phyloP scores from a whole-genome alignment of 2,113 vertebrate genomes.

The Nesoenas mayeri region DNA sequence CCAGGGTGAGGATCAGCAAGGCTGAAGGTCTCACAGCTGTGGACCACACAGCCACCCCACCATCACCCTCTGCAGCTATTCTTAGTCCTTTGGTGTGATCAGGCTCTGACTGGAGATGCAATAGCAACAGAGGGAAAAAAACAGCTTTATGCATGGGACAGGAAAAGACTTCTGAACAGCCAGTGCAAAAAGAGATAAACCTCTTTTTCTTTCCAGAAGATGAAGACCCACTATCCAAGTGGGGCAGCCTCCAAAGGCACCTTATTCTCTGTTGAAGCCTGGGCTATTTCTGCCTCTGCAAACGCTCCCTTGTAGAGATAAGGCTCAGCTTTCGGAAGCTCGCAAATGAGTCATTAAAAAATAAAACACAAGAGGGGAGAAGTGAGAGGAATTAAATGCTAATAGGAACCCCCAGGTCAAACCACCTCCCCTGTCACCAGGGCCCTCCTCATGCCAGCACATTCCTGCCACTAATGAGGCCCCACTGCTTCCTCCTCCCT shows the following conservation, averaged over 20 bases:
- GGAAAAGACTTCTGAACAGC: neutral
- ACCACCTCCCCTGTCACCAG: neutral
- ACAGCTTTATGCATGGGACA: neutral
- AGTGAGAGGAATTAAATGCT: constrained; percentile 27
- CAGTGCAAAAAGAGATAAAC: neutral
- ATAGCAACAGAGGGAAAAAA: neutral
- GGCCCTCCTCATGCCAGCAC: constrained; percentile 23
- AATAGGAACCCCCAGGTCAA: constrained; percentile 35
- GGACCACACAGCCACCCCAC: neutral
- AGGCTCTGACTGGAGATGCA: neutral
- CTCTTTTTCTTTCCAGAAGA: neutral
- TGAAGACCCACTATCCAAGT: neutral
- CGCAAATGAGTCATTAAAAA: neutral
- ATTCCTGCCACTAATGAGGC: constrained; percentile 49
- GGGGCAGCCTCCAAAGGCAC: neutral
- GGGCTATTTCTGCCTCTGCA: neutral
- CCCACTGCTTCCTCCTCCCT: constrained; percentile 44
- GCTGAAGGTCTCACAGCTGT: neutral
- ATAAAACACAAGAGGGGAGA: neutral
- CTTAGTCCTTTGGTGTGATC: neutral
- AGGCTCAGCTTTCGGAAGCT: neutral
- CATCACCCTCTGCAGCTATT: neutral
- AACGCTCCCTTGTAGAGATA: neutral
- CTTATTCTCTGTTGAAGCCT: neutral
- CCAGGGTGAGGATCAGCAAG: neutral